phyloP scores from a whole-genome alignment of 2,888 invertebrate species.

The Achlya flavicornis region DNA sequence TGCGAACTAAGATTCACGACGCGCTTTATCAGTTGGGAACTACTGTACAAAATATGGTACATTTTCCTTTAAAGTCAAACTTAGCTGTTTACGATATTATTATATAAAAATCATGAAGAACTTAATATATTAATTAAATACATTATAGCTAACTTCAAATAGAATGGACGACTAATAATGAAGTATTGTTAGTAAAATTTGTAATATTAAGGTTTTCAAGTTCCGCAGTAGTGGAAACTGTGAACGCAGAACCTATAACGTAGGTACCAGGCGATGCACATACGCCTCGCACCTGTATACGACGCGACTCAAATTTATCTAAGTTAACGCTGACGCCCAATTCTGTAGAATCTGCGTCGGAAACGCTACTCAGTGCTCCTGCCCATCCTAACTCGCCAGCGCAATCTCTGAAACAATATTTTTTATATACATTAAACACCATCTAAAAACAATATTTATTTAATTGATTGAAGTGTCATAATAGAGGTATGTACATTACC shows the following conservation, averaged over 20 bases:
- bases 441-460: background rate
- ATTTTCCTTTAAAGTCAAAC: too few relatives aligned
- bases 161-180: constrained; percentile 68
- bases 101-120: too few relatives aligned
- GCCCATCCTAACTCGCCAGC: constrained; percentile 73
- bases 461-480: too few relatives aligned
- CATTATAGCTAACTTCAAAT: background rate
- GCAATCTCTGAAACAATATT: constrained; percentile 54
- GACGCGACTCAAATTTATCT: constrained; percentile 78
- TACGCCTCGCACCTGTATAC: constrained; percentile 84
- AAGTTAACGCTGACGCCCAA: constrained; percentile 71
- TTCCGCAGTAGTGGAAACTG: constrained; percentile 51
- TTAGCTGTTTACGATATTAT: too few relatives aligned
- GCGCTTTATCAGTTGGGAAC: too few relatives aligned
- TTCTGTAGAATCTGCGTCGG: constrained; percentile 63
- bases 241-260: constrained; percentile 86
- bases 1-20: too few relatives aligned
- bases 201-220: constrained; percentile 45
- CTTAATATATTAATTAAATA: background rate
- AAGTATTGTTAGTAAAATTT: constrained; percentile 60
- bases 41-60: too few relatives aligned
- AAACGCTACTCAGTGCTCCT: constrained; percentile 70
- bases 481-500: constrained; percentile 64
- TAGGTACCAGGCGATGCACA: constrained; percentile 87
- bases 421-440: background rate